Conservation (phyloP, 2,797 vertebrate species). For the Alauda arvensis region DNA sequence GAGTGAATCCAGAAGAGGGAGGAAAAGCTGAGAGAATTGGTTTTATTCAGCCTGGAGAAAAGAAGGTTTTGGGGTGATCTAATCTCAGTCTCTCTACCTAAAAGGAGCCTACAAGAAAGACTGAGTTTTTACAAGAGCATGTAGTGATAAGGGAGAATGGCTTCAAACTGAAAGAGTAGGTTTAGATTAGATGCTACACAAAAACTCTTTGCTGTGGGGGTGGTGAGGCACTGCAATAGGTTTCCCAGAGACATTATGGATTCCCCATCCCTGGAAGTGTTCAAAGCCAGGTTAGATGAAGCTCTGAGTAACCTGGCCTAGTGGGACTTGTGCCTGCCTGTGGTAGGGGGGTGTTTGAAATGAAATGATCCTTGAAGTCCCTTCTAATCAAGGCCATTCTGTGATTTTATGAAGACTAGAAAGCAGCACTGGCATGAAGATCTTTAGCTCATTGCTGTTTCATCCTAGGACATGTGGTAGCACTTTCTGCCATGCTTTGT, state of each 20-base stretch:
- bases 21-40: not conserved
- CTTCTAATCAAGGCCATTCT: not conserved
- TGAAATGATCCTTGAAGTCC: not conserved
- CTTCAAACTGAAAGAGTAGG: not conserved
- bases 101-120: not conserved
- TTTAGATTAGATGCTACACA: not conserved
- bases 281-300: not conserved
- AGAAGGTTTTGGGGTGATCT: not conserved
- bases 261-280: not conserved
- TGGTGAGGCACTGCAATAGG: not conserved
- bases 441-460: not conserved
- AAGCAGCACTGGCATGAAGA: not conserved
- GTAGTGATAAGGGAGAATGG: not conserved
- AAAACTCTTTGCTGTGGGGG: not conserved
- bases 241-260: not conserved
- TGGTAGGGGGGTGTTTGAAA: not conserved
- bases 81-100: not conserved
- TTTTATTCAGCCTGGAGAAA: not conserved
- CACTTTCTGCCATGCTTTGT: not conserved
- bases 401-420: not conserved
- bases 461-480: not conserved
- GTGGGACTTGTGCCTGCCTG: not conserved
- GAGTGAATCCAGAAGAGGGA: not conserved
- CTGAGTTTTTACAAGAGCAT: not conserved
- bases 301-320: not conserved